Evolutionary conservation across 2,797 vertebrate species (phyloP).

Genomic region (Columba guinea): DNA sequence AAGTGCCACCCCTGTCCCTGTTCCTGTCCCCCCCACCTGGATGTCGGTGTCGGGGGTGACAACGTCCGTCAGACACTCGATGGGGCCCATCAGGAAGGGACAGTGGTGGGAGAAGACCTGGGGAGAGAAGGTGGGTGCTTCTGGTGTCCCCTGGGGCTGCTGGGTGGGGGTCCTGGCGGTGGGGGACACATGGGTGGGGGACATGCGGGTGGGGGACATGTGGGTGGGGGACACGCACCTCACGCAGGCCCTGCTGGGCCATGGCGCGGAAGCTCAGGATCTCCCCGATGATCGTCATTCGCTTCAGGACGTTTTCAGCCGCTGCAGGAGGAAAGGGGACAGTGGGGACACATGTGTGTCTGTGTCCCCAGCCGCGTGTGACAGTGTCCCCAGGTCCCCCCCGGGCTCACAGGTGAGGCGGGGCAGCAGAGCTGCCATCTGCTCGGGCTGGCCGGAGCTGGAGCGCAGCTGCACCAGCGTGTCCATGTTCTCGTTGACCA

Average conservation of each 20-base stretch:
- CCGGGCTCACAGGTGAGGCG: conserved; percentile 82
- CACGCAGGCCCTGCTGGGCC: conserved; percentile 83
- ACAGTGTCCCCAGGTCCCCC: neutral
- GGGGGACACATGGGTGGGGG: no score
- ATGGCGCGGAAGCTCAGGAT: conserved; percentile 84
- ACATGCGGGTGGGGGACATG: no score
- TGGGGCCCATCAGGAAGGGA: conserved; percentile 87
- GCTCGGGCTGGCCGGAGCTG: conserved; percentile 84
- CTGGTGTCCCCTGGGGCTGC: neutral
- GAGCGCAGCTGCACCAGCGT: conserved; percentile 90
- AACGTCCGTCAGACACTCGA: conserved; percentile 80
- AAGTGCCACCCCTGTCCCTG: neutral
- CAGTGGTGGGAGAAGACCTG: conserved; percentile 88
- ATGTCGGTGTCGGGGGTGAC: conserved; percentile 86
- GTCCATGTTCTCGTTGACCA: conserved; percentile 96
- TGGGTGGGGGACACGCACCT: conserved; percentile 73
- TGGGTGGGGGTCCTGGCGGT: no score
- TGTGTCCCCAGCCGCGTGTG: fast-evolving
- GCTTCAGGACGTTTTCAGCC: conserved; percentile 89
- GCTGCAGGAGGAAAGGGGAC: conserved; percentile 69
- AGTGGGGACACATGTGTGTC: neutral
- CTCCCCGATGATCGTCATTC: conserved; percentile 90
- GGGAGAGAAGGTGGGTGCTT: neutral
- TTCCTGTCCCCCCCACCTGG: conserved; percentile 76
- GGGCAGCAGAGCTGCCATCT: conserved; percentile 82